Percentiles rank a stretch among this genome's conserved stretches.
These are phyloP conservation scores for Tapirus terrestris DNA, from an alignment of 2,113 vertebrate genomes.

Conservation along the genomic window DNA sequence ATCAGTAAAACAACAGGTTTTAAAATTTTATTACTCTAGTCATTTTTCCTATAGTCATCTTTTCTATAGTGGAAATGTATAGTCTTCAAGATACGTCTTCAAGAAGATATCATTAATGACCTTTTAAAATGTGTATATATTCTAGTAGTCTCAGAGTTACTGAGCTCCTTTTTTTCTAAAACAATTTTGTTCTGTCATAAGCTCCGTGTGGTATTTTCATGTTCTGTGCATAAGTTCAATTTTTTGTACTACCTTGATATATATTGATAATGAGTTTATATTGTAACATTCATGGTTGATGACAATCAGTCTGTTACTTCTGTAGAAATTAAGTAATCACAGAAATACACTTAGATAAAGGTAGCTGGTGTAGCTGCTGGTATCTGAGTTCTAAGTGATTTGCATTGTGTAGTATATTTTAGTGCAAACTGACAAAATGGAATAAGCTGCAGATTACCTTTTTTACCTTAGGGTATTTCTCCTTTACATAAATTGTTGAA, in stretches of 20 bases:
- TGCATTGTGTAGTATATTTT: background rate
- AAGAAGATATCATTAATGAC: background rate
- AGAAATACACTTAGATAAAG: background rate
- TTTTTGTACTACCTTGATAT: background rate
- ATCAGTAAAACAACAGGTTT: background rate
- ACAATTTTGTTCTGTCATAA: background rate
- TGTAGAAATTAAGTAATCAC: background rate
- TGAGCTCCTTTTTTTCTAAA: background rate
- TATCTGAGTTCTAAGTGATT: background rate
- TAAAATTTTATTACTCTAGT: background rate
- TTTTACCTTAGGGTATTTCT: background rate
- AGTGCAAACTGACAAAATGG: background rate
- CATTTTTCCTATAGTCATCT: background rate
- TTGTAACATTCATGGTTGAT: background rate
- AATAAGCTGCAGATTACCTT: background rate
- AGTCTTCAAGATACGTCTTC: background rate
- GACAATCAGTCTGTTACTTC: background rate
- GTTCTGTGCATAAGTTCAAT: background rate
- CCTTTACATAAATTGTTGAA: background rate
- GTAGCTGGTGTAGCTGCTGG: background rate
- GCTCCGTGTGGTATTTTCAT: background rate
- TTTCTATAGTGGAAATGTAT: background rate
- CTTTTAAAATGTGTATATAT: background rate
- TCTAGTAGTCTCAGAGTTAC: background rate
- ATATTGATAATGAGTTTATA: background rate